Evolutionary conservation across 2,888 invertebrate species (phyloP), one percentile per base, ranked within the genome.

Genomic region (Galeruca laticollis): DNA sequence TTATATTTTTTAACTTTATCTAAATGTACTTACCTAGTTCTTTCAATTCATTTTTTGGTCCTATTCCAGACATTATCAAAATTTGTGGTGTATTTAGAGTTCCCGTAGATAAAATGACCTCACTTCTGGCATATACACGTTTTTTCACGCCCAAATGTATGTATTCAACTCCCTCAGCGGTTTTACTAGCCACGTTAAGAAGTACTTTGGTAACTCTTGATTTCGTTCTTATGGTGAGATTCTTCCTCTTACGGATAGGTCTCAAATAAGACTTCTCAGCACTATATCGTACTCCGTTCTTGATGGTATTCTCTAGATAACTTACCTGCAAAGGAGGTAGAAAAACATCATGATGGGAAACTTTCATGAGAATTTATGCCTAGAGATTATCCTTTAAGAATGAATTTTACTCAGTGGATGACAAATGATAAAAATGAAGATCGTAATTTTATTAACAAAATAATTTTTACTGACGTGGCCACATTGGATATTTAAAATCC

Each of bases 31-130:
- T 15, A 66, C 66, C 66, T 40, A 67, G 31, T 52, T 67, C 67
- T 18, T 67, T 54, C 6, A 67, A 15, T 33, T 67, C 61, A 9
- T 43, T 3, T 43, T 13, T 43, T 8, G 43, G 43, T 43, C 43
- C 91, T n/a, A 92, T 82, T 2, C 91, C 91, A 0, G 90, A 90
- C 2, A 91, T 83, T 89, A 91, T 90, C 13, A 91, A 79, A 13
- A 95, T 82, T 83, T 95, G 94, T 0, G 95, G 93, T 0, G 93
- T 91, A 83, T 92, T 93, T 74, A 95, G 91, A 0, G 94, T 90
- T 0, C 95, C 77, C 49, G 87, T 90, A 76, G 88, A 87, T 33
- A 91, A 77, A 70, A 91, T 89, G 0, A 91, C 85, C 75, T 88
- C 89, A 72, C 86, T 88, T 43, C 83, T 83, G 5, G 88, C 88